Conservation (phyloP, 2,113 vertebrate genomes). For the Poecile atricapillus region DNA sequence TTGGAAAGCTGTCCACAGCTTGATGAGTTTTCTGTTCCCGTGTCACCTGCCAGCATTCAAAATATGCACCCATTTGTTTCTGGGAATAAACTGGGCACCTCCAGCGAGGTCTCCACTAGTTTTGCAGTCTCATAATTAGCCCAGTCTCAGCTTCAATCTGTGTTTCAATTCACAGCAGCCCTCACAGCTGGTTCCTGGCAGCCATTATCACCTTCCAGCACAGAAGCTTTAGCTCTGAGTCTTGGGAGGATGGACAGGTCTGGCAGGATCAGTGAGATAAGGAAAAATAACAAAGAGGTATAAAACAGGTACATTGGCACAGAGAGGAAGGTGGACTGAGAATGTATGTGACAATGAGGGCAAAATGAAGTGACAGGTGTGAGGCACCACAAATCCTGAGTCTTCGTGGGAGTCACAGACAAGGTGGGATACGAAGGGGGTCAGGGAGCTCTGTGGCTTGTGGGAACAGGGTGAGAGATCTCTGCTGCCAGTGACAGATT, state of each 20-base stretch:
- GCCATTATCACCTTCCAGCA: background rate
- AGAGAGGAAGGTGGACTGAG: background rate
- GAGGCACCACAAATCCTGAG: background rate
- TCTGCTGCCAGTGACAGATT: background rate
- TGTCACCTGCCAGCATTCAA: background rate
- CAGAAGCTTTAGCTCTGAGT: background rate
- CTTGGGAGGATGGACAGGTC: background rate
- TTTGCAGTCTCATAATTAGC: background rate
- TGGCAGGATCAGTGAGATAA: background rate
- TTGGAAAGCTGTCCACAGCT: background rate
- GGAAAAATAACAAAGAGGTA: background rate
- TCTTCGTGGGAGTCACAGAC: accelerated
- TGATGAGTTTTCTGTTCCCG: background rate
- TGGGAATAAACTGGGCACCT: background rate
- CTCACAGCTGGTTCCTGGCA: background rate
- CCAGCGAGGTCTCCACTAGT: background rate
- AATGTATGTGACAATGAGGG: background rate
- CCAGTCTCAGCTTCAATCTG: background rate
- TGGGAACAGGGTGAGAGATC: background rate
- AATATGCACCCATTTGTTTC: background rate
- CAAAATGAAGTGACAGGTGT: background rate
- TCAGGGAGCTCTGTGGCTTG: background rate
- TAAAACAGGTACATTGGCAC: background rate
- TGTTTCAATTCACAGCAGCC: background rate
- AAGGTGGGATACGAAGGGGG: background rate